Base-by-base conservation (phyloP, 1,140 invertebrate genomes). In the Diabrotica virgifera region DNA sequence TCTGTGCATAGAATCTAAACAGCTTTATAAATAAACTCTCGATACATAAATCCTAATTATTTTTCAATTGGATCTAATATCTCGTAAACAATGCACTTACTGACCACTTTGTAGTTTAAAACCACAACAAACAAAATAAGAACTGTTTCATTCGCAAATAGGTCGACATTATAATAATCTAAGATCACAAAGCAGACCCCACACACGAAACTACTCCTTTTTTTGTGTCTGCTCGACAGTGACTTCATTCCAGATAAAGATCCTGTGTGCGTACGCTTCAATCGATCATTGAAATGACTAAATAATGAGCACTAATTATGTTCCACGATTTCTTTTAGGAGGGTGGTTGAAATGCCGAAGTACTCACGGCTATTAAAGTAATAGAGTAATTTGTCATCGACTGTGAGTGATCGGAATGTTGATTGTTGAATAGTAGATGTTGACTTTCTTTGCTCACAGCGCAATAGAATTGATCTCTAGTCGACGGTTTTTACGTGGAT, bases 241-340 rank as follows among this genome's bases (percentile, higher is more conserved):
- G 46, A 50, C 46, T 9, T 9, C 9, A 50, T 9, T 10, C 9
- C 46, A 50, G 46, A 9, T 12, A 9, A 50, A 50, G n/a, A 50
- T 50, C 9, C 24, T 1, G 2, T 50, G 46, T 50, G 9, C n/a
- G 46, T 50, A 50, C 5, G n/a, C 9, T 2, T 50, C 46, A 40
- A 51, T 52, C 35, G 55, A 64, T 5, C 10, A 46, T 12, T 64
- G 8, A 46, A 46, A 46, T 46, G 40, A 3, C 5, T 46, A 46
- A 46, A 46, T 46, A 46, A 24, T 24, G 24, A 24, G 24, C 24
- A 24, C 24, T 24, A 24, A 24, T 24, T 24, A 24, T 24, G 24
- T 24, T 24, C 24, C 24, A 24, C 24, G 24, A 2, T 24, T 24
- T 24, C 24, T 24, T 24, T 24, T 24, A 24, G 24, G 24, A 24